Evolutionary conservation across 2,888 invertebrate genomes (phyloP).

Genomic region (Hypselothyrea guttata): DNA sequence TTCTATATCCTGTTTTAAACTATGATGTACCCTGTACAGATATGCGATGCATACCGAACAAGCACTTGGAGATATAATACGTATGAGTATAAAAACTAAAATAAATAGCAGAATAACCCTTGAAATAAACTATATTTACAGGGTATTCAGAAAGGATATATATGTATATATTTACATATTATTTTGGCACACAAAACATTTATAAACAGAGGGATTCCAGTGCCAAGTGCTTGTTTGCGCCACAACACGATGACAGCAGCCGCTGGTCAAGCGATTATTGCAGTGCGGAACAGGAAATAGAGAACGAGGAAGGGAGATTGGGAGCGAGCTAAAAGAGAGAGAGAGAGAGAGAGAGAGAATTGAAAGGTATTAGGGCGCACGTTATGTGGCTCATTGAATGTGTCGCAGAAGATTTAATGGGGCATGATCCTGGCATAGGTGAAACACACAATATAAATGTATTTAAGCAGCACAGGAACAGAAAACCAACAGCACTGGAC

Average conservation of each 20-base stretch:
- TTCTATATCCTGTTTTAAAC: too few species aligned
- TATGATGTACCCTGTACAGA: too few species aligned
- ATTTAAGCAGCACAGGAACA: conserved; percentile 35
- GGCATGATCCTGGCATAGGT: conserved; percentile 65
- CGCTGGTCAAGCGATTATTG: conserved; percentile 45
- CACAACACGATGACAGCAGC: conserved; percentile 48
- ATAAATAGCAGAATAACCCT: too few species aligned
- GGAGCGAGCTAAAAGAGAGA: too few species aligned
- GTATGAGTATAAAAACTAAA: too few species aligned
- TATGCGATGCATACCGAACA: too few species aligned
- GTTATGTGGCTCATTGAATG: conserved; percentile 76
- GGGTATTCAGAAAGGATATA: too few species aligned
- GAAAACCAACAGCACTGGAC: conserved; percentile 2
- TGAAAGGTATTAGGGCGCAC: conserved; percentile 69
- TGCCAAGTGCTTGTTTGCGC: conserved; percentile 54
- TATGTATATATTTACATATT: conserved; percentile 19
- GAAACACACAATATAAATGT: conserved; percentile 63
- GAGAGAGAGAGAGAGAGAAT: conserved; percentile 7
- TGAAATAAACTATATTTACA: too few species aligned
- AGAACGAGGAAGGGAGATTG: not conserved
- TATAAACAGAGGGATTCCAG: conserved; percentile 79
- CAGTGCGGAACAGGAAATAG: conserved; percentile 1
- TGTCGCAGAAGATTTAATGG: conserved; percentile 78
- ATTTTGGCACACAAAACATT: conserved; percentile 70
- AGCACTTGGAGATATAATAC: too few species aligned